Percentiles rank a stretch among this genome's conserved stretches.
Evolutionary conservation across 2,113 vertebrate species (phyloP).

Genomic region (Regulus satrapa): DNA sequence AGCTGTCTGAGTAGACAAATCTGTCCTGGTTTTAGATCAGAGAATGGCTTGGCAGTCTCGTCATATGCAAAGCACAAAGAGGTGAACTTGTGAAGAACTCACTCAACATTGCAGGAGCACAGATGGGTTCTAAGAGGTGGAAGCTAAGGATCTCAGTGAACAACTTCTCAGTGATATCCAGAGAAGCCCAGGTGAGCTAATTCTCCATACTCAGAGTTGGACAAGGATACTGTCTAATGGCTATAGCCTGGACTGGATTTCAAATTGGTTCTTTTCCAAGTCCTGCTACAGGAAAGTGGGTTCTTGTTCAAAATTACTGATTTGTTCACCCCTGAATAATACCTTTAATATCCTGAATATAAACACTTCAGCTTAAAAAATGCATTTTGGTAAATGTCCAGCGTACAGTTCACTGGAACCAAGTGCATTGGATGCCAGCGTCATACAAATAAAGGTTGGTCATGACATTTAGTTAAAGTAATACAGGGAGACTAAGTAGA

Average conservation of each 20-base stretch:
- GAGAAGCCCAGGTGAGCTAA: not conserved
- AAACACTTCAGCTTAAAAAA: not conserved
- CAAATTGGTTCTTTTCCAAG: not conserved
- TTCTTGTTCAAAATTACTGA: not conserved
- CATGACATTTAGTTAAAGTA: not conserved
- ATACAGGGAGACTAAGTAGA: not conserved
- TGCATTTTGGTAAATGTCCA: not conserved
- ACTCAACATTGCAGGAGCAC: not conserved
- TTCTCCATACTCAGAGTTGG: not conserved
- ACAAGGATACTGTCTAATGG: not conserved
- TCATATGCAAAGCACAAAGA: not conserved
- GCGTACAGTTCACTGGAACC: not conserved
- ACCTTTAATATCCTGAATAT: not conserved
- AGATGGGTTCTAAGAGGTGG: not conserved
- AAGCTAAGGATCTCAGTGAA: not conserved
- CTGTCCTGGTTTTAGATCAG: not conserved
- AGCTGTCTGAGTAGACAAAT: not conserved
- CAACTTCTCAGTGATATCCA: not conserved
- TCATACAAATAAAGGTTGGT: not conserved
- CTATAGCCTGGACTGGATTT: not conserved
- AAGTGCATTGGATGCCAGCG: not conserved
- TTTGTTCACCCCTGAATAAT: not conserved
- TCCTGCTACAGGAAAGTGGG: not conserved
- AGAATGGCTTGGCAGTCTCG: not conserved
- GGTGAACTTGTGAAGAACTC: not conserved